These are phyloP conservation scores for Buceros bicornis DNA, from an alignment of 2,797 vertebrate species.

Conservation along the genomic window DNA sequence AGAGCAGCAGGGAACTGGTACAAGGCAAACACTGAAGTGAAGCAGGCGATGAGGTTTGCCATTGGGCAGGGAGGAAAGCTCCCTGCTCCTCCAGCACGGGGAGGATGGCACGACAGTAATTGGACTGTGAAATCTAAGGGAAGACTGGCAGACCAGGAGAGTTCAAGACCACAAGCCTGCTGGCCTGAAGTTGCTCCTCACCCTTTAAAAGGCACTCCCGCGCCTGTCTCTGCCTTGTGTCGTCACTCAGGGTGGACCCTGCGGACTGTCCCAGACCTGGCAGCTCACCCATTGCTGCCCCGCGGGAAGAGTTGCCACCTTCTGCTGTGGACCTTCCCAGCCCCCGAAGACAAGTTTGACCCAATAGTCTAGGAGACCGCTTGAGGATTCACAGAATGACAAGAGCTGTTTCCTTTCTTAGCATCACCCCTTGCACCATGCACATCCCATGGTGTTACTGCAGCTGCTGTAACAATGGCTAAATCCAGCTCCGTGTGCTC, in stretches of 20 bases:
- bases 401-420: background rate
- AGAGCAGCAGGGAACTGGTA: background rate
- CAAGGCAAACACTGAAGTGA: background rate
- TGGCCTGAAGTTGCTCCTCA: background rate
- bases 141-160: background rate
- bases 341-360: background rate
- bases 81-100: accelerated
- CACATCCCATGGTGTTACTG: accelerated
- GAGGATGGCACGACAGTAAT: background rate
- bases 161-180: background rate
- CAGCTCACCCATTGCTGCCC: background rate
- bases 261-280: accelerated
- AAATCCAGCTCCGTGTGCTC: background rate
- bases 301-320: accelerated
- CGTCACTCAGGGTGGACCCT: accelerated
- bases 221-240: background rate
- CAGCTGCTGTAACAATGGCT: background rate
- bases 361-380: accelerated
- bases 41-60: background rate
- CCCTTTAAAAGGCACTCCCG: background rate
- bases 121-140: slow-evolving; percentile 11
- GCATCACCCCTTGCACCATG: background rate
- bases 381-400: accelerated
- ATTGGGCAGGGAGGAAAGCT: background rate
- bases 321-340: background rate